Base-by-base conservation (phyloP, 2,888 invertebrate species). In the Chirona hameri region DNA sequence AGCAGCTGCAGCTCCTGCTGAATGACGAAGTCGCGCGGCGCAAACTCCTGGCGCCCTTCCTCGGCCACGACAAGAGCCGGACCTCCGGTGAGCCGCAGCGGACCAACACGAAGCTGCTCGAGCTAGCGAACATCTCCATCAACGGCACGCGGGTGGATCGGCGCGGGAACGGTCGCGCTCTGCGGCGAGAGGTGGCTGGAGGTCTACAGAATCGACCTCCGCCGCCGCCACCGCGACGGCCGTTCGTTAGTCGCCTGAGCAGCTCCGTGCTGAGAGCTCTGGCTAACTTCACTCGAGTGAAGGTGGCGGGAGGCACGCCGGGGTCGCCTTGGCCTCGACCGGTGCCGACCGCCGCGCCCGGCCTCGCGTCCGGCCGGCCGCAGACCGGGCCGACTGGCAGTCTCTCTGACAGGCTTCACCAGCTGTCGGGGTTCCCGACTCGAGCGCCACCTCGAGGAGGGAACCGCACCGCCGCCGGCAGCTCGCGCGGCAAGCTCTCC, bases 61-160 rank as follows among this genome's bases (percentile, higher is more conserved):
- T 76, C 15, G 76, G 76, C 76, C 7, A 24, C 21, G 76, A 76
- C 24, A 27, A 27, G 46, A 76, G 76, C 76, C 76, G 39, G 21
- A 76, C 52, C 3, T 29, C 52, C 4, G 7, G 14, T 27, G 80
- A 80, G n/a, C 18, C 1, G 4, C 80, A 80, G 80, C 48, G 80
- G 5, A 52, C 52, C 80, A 80, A 80, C 80, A 80, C 80, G 10
- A 80, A 80, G 80, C 48, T 80, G 27, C 80, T 80, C 27, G 21
- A 27, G 52, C 52, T 80, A 15, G 21, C 52, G 5, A 29, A 29
- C 52, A 21, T 80, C 21, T 0, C 52, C 27, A n/a, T 27, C 14
- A 79, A 79, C 48, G 14, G 48, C 29, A 72, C 31, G 5, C 31
- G 18, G 29, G 15, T 31, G 21, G 39, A 76, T 46, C 39, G 46